Base-by-base conservation (phyloP, 2,888 invertebrate species). In the Drosophila siamana region DNA sequence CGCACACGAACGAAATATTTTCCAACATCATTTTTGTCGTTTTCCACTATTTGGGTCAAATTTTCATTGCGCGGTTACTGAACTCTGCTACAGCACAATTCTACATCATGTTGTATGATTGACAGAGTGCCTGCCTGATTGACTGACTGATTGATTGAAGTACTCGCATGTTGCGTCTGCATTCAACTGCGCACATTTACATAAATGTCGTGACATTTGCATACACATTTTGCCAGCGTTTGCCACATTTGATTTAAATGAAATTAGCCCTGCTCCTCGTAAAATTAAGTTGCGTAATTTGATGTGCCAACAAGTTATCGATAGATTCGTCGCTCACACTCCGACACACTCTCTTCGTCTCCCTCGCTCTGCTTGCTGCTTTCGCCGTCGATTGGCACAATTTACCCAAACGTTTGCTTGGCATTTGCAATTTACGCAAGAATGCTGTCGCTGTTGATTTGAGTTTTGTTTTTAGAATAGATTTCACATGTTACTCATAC, bases 401-500 rank as follows among this genome's bases (percentile, higher is more conserved):
- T 73, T 74, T 65, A 26, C 22, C 46, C n/a, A n/a, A n/a, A n/a
- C n/a, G 47, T 43, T 36, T 51, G 36, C 48, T 60, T 69, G 68
- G 54, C 70, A 78, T 74, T 80, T 77, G 48, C 62, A 63, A 68
- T 57, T 52, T 38, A 13, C 50, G 28, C 51, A 65, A 65, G 69
- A 77, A 83, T 78, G 47, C 56, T 64, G 63, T 47, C 47, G 59
- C 40, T 47, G 52, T 54, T 30, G 33, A 66, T 63, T 78, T 44
- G 30, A 47, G 47, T 60, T 60, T 55, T 54, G 51, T 40, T 48
- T 43, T 26, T 43, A 62, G 46, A 84, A 68, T 52, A 47, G 48
- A 51, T 57, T 61, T 19, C 44, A 33, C 63, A 60, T 33, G 46
- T 80, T 81, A 78, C 74, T 65, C 74, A 85, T 78, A 50, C 81